These are phyloP conservation scores for Amazona ochrocephala DNA, from an alignment of 2,797 vertebrate species.

Conservation along the genomic window DNA sequence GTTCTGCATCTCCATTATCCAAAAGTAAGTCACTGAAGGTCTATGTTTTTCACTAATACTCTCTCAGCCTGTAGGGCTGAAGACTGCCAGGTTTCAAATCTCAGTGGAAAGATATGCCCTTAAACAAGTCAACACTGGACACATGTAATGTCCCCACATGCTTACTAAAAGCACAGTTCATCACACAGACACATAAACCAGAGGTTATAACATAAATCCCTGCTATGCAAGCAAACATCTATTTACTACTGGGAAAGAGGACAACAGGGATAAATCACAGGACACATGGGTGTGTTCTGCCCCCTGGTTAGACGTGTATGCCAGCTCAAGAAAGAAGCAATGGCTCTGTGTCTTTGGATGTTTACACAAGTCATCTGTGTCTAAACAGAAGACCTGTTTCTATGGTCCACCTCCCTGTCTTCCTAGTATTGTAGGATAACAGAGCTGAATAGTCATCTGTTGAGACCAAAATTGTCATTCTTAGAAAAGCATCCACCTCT, in stretches of 20 bases:
- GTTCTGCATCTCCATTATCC: not conserved
- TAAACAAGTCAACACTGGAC: not conserved
- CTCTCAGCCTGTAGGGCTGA: not conserved
- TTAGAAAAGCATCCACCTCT: not conserved
- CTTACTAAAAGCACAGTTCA: not conserved
- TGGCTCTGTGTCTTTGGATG: not conserved
- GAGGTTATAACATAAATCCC: not conserved
- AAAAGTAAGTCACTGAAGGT: not conserved
- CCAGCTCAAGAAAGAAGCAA: conserved; percentile 10
- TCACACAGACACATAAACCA: not conserved
- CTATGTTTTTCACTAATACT: not conserved
- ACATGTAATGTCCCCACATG: not conserved
- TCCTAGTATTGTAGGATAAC: not conserved
- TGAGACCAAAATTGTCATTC: not conserved
- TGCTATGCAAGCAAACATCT: conserved; percentile 21
- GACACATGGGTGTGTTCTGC: not conserved
- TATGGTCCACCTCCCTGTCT: not conserved
- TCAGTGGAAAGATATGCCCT: not conserved
- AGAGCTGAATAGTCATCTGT: not conserved
- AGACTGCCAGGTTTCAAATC: not conserved
- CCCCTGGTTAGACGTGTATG: not conserved
- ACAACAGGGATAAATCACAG: not conserved
- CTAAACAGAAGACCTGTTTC: not conserved
- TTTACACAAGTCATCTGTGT: not conserved
- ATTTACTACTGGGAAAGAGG: not conserved